These are phyloP conservation scores for Coelopa pilipes DNA, from an alignment of 2,888 invertebrate genomes.

Conservation along the genomic window DNA sequence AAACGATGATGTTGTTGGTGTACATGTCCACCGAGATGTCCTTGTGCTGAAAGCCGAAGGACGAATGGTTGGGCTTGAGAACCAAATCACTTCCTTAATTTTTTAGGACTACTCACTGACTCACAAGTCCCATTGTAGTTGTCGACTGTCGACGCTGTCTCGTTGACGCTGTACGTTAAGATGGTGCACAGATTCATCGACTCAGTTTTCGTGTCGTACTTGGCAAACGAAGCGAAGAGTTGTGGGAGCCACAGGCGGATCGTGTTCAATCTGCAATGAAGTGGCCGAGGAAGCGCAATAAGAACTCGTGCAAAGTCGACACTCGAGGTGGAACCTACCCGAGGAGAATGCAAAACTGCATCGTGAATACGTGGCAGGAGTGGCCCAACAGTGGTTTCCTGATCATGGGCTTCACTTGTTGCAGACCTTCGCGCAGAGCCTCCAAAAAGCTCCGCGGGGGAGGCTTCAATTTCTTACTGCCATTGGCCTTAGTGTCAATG, in stretches of 20 bases:
- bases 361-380: slow-evolving; percentile 73
- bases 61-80: background rate
- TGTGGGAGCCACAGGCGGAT: slow-evolving; percentile 89
- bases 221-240: slow-evolving; percentile 78
- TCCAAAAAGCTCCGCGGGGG: slow-evolving; percentile 48
- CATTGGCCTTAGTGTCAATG: slow-evolving; percentile 49
- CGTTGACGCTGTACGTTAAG: slow-evolving; percentile 61
- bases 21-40: slow-evolving; percentile 73
- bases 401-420: slow-evolving; percentile 76
- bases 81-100: background rate
- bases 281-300: background rate
- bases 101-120: slow-evolving; percentile 54
- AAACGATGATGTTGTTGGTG: slow-evolving; percentile 76
- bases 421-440: slow-evolving; percentile 70
- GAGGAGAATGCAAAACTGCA: slow-evolving; percentile 75
- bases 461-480: slow-evolving; percentile 11
- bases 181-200: slow-evolving; percentile 60
- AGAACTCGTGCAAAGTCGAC: no score
- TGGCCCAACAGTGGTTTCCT: slow-evolving; percentile 72
- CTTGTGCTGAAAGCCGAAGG: slow-evolving; percentile 54
- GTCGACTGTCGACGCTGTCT: slow-evolving; percentile 50
- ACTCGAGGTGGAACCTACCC: slow-evolving; percentile 68
- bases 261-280: slow-evolving; percentile 74
- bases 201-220: slow-evolving; percentile 62
- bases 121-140: slow-evolving; percentile 51